Base-by-base conservation (phyloP, 2,888 invertebrate species). In the Neoaliturus tenellus region DNA sequence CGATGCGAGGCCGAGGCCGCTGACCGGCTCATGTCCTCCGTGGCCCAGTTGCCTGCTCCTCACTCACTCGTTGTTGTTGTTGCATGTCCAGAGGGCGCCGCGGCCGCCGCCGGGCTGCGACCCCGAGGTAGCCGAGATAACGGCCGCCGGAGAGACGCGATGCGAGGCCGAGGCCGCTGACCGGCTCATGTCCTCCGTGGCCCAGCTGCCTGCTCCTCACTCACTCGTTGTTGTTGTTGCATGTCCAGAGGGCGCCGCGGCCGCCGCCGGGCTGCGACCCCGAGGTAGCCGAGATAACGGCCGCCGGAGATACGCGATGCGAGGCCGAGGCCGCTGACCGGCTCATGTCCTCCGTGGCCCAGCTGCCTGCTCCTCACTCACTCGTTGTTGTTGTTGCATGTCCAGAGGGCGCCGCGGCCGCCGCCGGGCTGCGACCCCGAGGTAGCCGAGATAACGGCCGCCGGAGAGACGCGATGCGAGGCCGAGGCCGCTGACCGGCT, bases 391-490 rank as follows among this genome's bases (percentile, higher is more conserved):
- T 39, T 39, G 12, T 6, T 39, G 12, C 39, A 39, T 6, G 39
- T 39, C 39, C 6, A 51, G 51, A 23, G 51, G 10, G 20, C 20
- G 51, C 10, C 35, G 35, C 6, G 44, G 55, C 23, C 55, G 23
- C 5, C 5, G 25, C 25, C 55, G 23, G 62, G 14, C 31, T 5
- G 62, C 31, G 62, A 62, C 25, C 28, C 20, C 2, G 62, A 62
- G 62, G 62, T 62, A 17, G 62, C 62, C 62, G 28, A 62, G 62
- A 28, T 28, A 28, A 62, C 62, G 62, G 62, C 62, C 14, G 62
- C 62, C 28, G 17, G 3, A 8, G 12, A 4, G 28, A 14, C 62
- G 62, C 4, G 28, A 62, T 62, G 62, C 62, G 17, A 62, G 31
- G 28, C 3, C 25, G 3, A 6, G 20, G 62, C 28, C 14, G 62